Evolutionary conservation across 2,888 invertebrate genomes (phyloP).

Genomic region (Eulithis testata): DNA sequence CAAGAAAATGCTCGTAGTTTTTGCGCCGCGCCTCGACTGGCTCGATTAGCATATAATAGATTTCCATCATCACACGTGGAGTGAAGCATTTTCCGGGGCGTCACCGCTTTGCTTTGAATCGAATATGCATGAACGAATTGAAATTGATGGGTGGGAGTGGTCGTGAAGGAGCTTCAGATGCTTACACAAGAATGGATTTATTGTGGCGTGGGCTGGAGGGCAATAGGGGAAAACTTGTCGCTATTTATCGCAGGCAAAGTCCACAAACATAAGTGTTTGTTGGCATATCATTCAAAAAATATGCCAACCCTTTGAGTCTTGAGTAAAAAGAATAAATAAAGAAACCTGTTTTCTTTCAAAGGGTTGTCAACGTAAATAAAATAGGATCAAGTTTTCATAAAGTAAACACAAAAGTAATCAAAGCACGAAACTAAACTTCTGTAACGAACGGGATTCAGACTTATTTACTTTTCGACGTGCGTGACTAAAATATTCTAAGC

Average conservation of each 20-base stretch:
- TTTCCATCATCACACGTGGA: slow-evolving; percentile 39
- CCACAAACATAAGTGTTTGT: slow-evolving; percentile 21
- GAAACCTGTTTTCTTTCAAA: neutral
- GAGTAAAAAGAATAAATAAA: too few species aligned
- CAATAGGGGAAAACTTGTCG: slow-evolving; percentile 25
- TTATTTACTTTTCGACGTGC: neutral
- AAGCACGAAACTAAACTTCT: too few species aligned
- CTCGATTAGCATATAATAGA: slow-evolving; percentile 29
- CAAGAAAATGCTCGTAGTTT: slow-evolving; percentile 22
- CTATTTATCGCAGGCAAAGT: slow-evolving; percentile 29
- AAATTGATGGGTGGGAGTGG: slow-evolving; percentile 44
- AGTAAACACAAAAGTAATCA: too few species aligned
- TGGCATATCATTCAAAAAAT: slow-evolving; percentile 1
- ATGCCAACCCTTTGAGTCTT: too few species aligned
- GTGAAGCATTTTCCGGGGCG: slow-evolving; percentile 44
- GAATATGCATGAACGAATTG: slow-evolving; percentile 45
- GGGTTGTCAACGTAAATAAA: neutral
- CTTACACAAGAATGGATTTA: slow-evolving; percentile 40
- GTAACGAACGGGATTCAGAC: too few species aligned
- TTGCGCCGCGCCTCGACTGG: slow-evolving; percentile 11
- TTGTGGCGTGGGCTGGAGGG: slow-evolving; percentile 27
- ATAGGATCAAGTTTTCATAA: neutral
- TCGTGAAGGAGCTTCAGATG: slow-evolving; percentile 39
- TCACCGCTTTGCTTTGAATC: slow-evolving; percentile 42
- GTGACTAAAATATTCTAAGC: slow-evolving; percentile 7